Base-by-base conservation (phyloP, 2,797 vertebrate genomes). In the Champsocephalus gunnari region DNA sequence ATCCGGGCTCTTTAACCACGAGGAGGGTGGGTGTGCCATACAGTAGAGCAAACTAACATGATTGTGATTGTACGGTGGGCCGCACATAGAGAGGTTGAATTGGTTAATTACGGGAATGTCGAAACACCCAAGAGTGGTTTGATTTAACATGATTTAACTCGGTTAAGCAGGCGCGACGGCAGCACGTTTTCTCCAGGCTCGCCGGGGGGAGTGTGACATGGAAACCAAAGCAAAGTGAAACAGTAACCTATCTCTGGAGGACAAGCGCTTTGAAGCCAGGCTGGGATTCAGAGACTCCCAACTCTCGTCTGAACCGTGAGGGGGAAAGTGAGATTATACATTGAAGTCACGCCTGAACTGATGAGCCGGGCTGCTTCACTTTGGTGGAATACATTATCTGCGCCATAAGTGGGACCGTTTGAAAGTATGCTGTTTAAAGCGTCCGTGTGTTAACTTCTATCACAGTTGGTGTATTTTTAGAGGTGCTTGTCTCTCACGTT, bases 31-130 rank as follows among this genome's bases (percentile, higher is more conserved):
- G 60, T 49, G 57, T 38, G 48, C 51, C 50, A 16, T 69, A 62
- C 34, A 38, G 34, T 38, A 73, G 73, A 71, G 83, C 75, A 21
- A 3, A 53, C 16, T 66, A 85, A 84, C 14, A 44, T 55, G 74
- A 78, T 80, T 71, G 73, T 11, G 53, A 81, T 72, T 32, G 73
- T 79, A 68, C 5, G 41, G 59, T 50, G 61, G 71, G 76, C 79
- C 61, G 28, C 64, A 69, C 83, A 84, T 77, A 84, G 86, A 76
- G 68, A 68, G 61, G 70, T 83, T 80, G 80, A 71, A 86, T 79
- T 71, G 82, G 79, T 84, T 90, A 90, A 92, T 92, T 90, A 90
- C 77, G 12, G 55, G 76, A 71, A 82, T 80, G 72, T 89, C 80
- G 62, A 78, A 89, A 84, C 79, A 68, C 79, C 83, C 88, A 63